These are phyloP conservation scores for Pitta sordida DNA, from an alignment of 2,113 vertebrate species.

Conservation along the genomic window DNA sequence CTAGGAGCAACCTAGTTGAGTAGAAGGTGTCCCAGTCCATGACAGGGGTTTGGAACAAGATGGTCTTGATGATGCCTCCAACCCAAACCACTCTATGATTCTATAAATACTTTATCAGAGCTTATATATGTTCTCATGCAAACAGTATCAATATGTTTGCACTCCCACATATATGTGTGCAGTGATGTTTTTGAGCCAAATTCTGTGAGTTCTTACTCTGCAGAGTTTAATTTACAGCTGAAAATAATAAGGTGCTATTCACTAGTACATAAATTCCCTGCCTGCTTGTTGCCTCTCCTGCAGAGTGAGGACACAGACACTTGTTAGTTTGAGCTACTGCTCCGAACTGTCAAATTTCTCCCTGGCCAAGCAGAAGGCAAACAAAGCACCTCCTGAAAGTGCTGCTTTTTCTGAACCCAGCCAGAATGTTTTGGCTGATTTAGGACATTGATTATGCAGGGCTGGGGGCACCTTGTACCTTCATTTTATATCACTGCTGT, in stretches of 20 bases:
- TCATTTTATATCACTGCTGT: neutral
- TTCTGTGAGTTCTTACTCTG: neutral
- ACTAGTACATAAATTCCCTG: conserved; percentile 5
- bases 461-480: neutral
- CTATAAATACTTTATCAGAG: neutral
- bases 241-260: conserved; percentile 34
- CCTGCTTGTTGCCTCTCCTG: neutral
- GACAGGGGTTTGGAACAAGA: neutral
- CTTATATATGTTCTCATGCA: neutral
- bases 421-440: neutral
- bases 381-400: neutral
- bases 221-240: conserved; percentile 12
- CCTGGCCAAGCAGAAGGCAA: neutral
- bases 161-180: neutral
- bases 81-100: neutral
- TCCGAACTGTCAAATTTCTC: neutral
- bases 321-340: conserved; percentile 44
- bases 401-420: neutral
- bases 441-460: conserved; percentile 22
- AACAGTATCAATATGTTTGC: fast-evolving
- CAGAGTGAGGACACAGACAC: conserved; percentile 11
- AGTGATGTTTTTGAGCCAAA: neutral
- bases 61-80: neutral
- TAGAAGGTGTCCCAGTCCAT: neutral
- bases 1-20: fast-evolving